phyloP scores from a whole-genome alignment of 2,888 invertebrate genomes.

The Reticulitermes lucifugus region DNA sequence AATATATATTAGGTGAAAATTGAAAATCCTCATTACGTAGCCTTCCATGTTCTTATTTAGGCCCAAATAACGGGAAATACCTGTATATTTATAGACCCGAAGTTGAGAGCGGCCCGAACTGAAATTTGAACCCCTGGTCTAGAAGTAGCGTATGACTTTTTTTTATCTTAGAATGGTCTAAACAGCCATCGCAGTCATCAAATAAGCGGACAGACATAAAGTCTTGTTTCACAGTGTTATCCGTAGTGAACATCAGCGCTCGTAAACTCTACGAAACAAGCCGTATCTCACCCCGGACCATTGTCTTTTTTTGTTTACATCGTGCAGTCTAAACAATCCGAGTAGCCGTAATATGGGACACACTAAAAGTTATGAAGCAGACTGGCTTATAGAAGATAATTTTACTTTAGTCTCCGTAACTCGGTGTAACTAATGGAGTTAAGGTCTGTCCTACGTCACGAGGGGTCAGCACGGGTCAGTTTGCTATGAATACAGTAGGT shows the following conservation, averaged over 20 bases:
- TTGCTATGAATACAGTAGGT: too few relatives aligned
- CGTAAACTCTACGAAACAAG: not conserved
- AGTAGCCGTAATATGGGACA: not conserved
- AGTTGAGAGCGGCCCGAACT: not conserved
- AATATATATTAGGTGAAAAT: too few relatives aligned
- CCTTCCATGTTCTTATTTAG: too few relatives aligned
- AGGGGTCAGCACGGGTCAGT: too few relatives aligned
- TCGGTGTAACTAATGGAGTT: slow-evolving; percentile 15
- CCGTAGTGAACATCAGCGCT: not conserved
- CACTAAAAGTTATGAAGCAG: not conserved
- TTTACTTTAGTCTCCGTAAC: slow-evolving; percentile 1
- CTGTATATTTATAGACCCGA: too few relatives aligned
- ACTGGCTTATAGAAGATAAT: slow-evolving; percentile 16
- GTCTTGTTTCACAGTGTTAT: slow-evolving; percentile 22
- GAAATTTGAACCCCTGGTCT: not conserved
- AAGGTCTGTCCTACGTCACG: not conserved
- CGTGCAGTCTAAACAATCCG: slow-evolving; percentile 20
- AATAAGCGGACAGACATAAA: slow-evolving; percentile 14
- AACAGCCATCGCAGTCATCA: slow-evolving; percentile 1
- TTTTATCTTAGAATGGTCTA: not conserved
- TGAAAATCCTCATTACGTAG: too few relatives aligned
- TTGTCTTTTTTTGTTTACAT: slow-evolving; percentile 27
- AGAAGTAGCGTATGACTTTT: not conserved
- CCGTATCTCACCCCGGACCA: slow-evolving; percentile 9
- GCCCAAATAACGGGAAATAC: too few relatives aligned